Base-by-base conservation (phyloP, 1,140 invertebrate species). In the Trichomalopsis sarcophagae region DNA sequence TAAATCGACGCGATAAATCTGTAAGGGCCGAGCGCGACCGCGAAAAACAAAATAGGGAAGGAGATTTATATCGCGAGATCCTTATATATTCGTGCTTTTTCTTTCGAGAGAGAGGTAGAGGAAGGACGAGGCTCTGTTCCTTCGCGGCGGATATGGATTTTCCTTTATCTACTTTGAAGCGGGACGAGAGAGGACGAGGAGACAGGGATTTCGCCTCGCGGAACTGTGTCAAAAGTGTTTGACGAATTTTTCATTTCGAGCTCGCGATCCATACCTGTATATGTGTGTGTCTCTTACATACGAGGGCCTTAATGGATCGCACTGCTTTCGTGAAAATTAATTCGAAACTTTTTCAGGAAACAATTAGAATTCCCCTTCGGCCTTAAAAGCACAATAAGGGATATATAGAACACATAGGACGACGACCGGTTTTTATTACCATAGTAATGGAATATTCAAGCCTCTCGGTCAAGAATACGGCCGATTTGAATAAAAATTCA, bases 161-260 rank as follows among this genome's bases (percentile, higher is more conserved):
- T 68, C 27, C 55, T 85, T 62, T 50, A 84, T 81, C 36, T 68
- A 62, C n/a, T 13, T 66, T 71, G 10, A 62, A n/a, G 27, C 23
- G 27, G 23, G 10, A 10, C 3, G 10, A 76, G 71, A 82, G 66
- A 77, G 11, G 47, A 66, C 47, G 33, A 6, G 21, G 62, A 7
- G 66, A 11, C 33, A 21, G 55, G 55, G 55, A 62, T 62, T 68
- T 23, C 9, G 27, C 75, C 21, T 50, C 62, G 79, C 62, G 79
- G 77, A 85, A 85, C 80, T 82, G 40, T 81, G 71, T 81, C 80
- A 71, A 69, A 82, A 71, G 23, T 75, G 68, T 66, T 75, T 81
- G 84, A 85, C 74, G 47, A 69, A 85, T 85, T 82, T 81, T 82
- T 82, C 66, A 84, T 84, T 79, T 44, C 14, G 44, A 13, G n/a